Evolutionary conservation across 2,888 invertebrate genomes (phyloP), one percentile per base, ranked within the genome.

Genomic region (Julus scandinavius): DNA sequence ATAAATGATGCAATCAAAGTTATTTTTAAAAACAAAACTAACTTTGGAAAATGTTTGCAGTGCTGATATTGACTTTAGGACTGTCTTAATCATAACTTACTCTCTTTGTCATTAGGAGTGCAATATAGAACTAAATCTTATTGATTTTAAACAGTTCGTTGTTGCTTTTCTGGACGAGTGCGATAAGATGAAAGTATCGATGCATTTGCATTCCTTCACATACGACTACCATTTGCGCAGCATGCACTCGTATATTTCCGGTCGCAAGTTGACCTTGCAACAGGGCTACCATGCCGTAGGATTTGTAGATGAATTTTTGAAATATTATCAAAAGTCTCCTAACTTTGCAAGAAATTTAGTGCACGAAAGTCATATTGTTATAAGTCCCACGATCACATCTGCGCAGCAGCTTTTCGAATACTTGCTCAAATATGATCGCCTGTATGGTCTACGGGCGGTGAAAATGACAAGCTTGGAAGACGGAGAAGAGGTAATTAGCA

Each of bases 161-260:
- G 91, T 94, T 89, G 94, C 94, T 90, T 95, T 95, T 91, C 91
- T 95, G 91, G 95, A 95, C 90, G 94, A 95, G 91, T 94, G 94
- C 90, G 96, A 96, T 91, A 94, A 94, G 91, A 94, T 95, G 89
- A 95, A 95, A 91, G 94, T 95, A 89, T 93, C 94, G 89, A 95
- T 96, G 93, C 96, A 96, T 92, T 93, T 96, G 88, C 96, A 96
- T 92, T 96, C 96, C 4, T 96, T 96, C 91, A 95, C 95, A 0
- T 96, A 96, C 90, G 96, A 96, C 92, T 96, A 95, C 92, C 96
- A 96, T 91, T 92, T 96, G 89, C 93, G 96, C 63, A 94, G 94
- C 89, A 94, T 96, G 88, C 94, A 95, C 91, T 93, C 94, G 15
- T 95, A 95, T 91, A 94, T 95, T 88, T 93, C 94, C 87, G 94